Base-by-base conservation (phyloP, 2,113 vertebrate genomes). In the Trichechus manatus region DNA sequence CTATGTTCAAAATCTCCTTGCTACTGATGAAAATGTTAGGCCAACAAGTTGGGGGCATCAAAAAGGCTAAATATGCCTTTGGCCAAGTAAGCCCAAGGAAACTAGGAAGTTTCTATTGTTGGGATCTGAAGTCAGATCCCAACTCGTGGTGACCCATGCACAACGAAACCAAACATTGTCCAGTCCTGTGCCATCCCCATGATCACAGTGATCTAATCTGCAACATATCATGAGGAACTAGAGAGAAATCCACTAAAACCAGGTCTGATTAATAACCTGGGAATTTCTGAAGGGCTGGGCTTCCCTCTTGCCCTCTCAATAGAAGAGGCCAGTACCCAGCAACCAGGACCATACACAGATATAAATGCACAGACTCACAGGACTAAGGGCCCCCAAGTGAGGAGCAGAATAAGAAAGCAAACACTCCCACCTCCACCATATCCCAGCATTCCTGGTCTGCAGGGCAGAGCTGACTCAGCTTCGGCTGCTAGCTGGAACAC, bases 381-480 rank as follows among this genome's bases (percentile, higher is more conserved):
- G 4, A 1, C 0, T 11, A 29, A 59, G 61, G 47, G 56, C 27
- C 42, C 22, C 4, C 9, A 11, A 80, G 23, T 20, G 23, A 85
- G 72, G 10, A 61, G 70, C 3, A 13, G 14, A 0, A 3, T 15
- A 23, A 91, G 59, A 19, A n/a, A 75, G 23, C 2, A 74, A 0
- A 9, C 47, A 20, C 5, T 19, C 1, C 83, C 0, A 1, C 31
- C 50, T 53, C 9, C 2, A 6, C 0, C 0, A 84, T 9, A 33
- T 56, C 89, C 66, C 77, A 44, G 36, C n/a, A 31, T 6, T 66
- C 33, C 70, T 63, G 15, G 11, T 27, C 74, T 68, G 14, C 20
- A 94, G 10, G 72, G 25, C 22, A 42, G 22, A 75, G 78, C 63
- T 94, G 93, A 94, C 39, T 77, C 93, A n/a, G 53, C 89, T 85